phyloP scores from a whole-genome alignment of 2,113 vertebrate genomes.

The Arizona elegans region DNA sequence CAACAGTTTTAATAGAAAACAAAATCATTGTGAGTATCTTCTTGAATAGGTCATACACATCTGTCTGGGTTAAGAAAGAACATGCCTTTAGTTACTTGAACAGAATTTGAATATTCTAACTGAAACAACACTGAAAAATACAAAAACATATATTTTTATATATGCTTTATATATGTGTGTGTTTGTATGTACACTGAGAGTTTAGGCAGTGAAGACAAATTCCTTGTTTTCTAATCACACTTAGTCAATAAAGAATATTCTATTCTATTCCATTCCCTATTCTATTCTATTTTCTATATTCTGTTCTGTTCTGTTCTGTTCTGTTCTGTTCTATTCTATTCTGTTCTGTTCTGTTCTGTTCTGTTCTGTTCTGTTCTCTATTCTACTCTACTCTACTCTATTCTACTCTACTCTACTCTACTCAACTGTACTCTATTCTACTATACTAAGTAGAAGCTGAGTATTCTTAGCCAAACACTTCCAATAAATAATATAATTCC shows the following conservation, averaged over 20 bases:
- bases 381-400: background rate
- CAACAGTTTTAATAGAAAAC: constrained; percentile 86
- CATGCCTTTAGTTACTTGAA: constrained; percentile 52
- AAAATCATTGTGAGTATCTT: constrained; percentile 93
- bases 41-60: constrained; percentile 34
- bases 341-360: no score
- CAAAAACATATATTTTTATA: constrained; percentile 45
- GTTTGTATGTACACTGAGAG: background rate
- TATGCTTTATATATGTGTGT: background rate
- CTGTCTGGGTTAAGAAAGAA: constrained; percentile 61
- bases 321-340: no score
- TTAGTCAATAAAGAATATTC: background rate
- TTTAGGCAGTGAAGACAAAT: background rate
- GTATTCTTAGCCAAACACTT: constrained; percentile 39
- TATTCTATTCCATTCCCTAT: background rate
- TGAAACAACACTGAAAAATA: constrained; percentile 40
- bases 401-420: background rate
- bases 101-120: constrained; percentile 45
- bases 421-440: background rate
- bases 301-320: no score
- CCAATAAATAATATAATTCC: constrained; percentile 11
- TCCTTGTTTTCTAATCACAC: background rate
- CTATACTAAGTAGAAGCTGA: constrained; percentile 46
- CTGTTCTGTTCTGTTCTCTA: no score
- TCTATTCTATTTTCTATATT: no score